These are phyloP conservation scores for Hirtodrosophila cameraria DNA, from an alignment of 2,888 invertebrate species.

Conservation along the genomic window DNA sequence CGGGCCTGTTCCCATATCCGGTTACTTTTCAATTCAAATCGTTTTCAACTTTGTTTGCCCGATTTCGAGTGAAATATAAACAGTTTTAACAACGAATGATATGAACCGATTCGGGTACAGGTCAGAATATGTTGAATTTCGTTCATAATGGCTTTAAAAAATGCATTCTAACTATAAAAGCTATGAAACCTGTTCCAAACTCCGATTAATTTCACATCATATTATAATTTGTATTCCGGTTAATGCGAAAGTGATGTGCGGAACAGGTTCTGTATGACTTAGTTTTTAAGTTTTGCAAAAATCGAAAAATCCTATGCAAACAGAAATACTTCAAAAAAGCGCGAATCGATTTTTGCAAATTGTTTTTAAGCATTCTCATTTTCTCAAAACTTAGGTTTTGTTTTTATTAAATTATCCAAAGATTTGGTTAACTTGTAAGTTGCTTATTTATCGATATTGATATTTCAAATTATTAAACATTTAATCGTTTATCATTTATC, in stretches of 20 bases:
- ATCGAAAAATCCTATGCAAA: neutral
- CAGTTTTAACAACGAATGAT: too few species aligned
- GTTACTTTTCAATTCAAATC: too few species aligned
- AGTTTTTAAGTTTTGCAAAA: slow-evolving; percentile 63
- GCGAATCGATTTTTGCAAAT: too few species aligned
- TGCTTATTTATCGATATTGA: slow-evolving; percentile 33
- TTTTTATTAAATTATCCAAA: slow-evolving; percentile 9
- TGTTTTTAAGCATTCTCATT: slow-evolving; percentile 14
- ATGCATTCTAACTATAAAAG: slow-evolving; percentile 38
- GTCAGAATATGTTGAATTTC: slow-evolving; percentile 22
- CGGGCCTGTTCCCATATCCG: too few species aligned
- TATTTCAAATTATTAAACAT: slow-evolving; percentile 44
- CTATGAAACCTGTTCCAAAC: too few species aligned
- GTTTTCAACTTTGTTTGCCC: too few species aligned
- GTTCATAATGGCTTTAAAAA: slow-evolving; percentile 12
- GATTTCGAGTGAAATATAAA: too few species aligned
- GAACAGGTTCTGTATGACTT: too few species aligned
- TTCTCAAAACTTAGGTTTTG: slow-evolving; percentile 16
- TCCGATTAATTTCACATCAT: too few species aligned
- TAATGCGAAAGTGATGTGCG: too few species aligned
- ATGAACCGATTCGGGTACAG: too few species aligned
- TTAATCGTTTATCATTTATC: slow-evolving; percentile 11
- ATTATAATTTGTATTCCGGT: too few species aligned
- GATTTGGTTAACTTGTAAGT: slow-evolving; percentile 6
- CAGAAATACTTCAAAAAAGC: neutral